phyloP scores from a whole-genome alignment of 2,797 vertebrate species.

The Bradypodion ventrale region DNA sequence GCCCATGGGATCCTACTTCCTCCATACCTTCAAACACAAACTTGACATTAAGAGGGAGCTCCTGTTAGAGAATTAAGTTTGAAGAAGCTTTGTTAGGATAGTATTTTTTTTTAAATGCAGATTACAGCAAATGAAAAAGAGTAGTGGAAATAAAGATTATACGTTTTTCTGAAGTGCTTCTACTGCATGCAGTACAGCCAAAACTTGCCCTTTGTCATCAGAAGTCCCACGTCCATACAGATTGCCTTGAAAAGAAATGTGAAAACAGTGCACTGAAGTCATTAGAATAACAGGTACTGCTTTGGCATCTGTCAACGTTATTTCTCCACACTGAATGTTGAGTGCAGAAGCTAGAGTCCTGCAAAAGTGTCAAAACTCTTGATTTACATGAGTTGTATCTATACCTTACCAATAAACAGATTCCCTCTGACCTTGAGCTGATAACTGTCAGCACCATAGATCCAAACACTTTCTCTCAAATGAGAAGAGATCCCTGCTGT shows the following conservation, averaged over 20 bases:
- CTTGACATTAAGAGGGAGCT: constrained; percentile 85
- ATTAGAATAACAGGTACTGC: not conserved
- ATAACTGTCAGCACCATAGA: too few relatives aligned
- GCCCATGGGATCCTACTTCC: constrained; percentile 83
- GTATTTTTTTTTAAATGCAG: not conserved
- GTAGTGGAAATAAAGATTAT: constrained; percentile 31
- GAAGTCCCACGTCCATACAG: constrained; percentile 86
- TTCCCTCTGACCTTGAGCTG: too few relatives aligned
- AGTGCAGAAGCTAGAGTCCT: not conserved
- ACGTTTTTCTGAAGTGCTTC: constrained; percentile 80
- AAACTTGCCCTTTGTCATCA: constrained; percentile 88
- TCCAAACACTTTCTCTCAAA: too few relatives aligned
- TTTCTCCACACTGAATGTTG: not conserved
- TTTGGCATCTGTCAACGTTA: not conserved
- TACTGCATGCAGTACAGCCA: constrained; percentile 88
- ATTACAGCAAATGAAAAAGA: not conserved
- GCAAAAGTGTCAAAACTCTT: not conserved
- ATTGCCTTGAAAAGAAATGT: constrained; percentile 74
- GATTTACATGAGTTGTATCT: too few relatives aligned
- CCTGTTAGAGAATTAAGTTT: constrained; percentile 37
- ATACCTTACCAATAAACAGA: too few relatives aligned
- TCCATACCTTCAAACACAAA: constrained; percentile 89
- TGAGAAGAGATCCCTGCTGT: too few relatives aligned
- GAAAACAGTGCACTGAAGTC: not conserved
- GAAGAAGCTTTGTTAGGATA: not conserved